Conservation (phyloP, 2,113 vertebrate species). For the Silurus meridionalis region DNA sequence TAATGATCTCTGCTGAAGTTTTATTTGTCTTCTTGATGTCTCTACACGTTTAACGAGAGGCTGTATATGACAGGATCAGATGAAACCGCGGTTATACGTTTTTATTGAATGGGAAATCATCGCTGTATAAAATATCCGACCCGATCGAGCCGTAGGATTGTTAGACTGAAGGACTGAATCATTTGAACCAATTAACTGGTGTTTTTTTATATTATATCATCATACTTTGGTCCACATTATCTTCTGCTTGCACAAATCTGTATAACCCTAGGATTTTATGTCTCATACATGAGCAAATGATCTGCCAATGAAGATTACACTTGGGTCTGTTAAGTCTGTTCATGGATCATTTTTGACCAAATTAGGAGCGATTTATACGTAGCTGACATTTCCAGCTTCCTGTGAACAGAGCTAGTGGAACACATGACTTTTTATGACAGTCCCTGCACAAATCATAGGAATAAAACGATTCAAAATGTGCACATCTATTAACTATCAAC, state of each 20-base stretch:
- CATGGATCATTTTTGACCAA: neutral
- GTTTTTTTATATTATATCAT: neutral
- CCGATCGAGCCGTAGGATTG: neutral
- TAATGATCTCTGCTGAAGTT: neutral
- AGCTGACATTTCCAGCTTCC: neutral
- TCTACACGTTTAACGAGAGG: neutral
- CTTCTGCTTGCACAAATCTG: neutral
- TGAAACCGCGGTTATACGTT: neutral
- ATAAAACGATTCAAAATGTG: neutral
- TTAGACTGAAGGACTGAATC: neutral
- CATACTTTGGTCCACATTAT: neutral
- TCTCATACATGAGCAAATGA: neutral
- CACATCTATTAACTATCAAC: neutral
- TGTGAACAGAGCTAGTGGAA: neutral
- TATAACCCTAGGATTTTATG: neutral
- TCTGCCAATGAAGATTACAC: neutral
- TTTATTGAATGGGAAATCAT: neutral
- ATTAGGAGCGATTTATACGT: neutral
- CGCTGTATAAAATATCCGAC: neutral
- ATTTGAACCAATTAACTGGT: neutral
- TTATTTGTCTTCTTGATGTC: neutral
- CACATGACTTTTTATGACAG: neutral
- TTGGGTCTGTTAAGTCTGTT: neutral
- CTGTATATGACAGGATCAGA: neutral
- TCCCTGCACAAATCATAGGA: conserved; percentile 28